phyloP scores from a whole-genome alignment of 2,113 vertebrate species.

The Pseudorhombus dupliciocellatus region DNA sequence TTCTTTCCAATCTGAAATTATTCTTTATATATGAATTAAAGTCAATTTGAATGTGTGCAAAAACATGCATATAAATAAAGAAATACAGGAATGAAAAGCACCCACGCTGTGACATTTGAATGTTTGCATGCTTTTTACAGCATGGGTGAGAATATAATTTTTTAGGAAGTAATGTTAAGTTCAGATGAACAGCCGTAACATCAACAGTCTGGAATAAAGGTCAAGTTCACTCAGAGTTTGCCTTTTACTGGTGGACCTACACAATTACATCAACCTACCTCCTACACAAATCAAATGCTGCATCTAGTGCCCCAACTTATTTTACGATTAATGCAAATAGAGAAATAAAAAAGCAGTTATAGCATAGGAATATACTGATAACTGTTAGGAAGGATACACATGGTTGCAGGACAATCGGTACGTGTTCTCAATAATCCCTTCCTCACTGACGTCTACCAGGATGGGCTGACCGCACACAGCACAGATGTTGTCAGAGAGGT shows the following conservation, averaged over 20 bases:
- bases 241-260: constrained; percentile 17
- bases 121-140: not conserved
- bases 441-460: constrained; percentile 95
- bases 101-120: not conserved
- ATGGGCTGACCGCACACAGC: constrained; percentile 97
- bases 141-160: not conserved
- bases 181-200: constrained; percentile 15
- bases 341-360: not conserved
- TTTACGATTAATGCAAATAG: constrained; percentile 7
- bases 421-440: constrained; percentile 98
- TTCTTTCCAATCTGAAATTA: not conserved
- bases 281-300: not conserved
- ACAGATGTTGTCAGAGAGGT: constrained; percentile 95
- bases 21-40: not conserved
- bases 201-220: constrained; percentile 38
- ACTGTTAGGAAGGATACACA: constrained; percentile 90
- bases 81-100: not conserved
- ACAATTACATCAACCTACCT: not conserved
- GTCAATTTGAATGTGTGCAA: too few relatives aligned
- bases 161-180: constrained; percentile 38
- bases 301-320: constrained; percentile 7
- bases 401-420: constrained; percentile 97
- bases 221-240: constrained; percentile 40
- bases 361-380: not conserved
- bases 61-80: not conserved